These are phyloP conservation scores for Forbesichthys papilliferus DNA, from an alignment of 2,113 vertebrate species.

Conservation along the genomic window DNA sequence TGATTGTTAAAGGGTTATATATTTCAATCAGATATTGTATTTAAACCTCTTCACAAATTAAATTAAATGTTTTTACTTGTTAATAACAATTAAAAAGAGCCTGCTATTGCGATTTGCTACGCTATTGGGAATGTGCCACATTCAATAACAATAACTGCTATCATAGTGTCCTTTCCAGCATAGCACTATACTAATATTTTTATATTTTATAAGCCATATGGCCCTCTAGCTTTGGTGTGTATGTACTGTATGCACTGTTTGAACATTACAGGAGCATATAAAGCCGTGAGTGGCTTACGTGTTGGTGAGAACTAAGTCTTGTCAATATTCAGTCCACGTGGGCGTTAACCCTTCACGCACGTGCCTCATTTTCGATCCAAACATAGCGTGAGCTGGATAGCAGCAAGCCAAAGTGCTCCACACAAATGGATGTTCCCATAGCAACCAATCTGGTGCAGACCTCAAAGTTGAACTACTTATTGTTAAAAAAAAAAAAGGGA, in stretches of 20 bases:
- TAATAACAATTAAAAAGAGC: no score
- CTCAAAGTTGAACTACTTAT: constrained; percentile 58
- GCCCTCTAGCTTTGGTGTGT: no score
- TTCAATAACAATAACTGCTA: background rate
- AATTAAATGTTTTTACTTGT: no score
- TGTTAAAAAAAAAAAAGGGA: constrained; percentile 20
- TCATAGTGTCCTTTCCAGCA: background rate
- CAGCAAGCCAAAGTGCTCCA: constrained; percentile 60
- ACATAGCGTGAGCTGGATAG: constrained; percentile 59
- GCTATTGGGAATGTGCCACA: background rate
- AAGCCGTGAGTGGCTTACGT: background rate
- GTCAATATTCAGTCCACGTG: constrained; percentile 52
- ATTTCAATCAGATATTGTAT: no score
- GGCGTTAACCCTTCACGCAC: constrained; percentile 63
- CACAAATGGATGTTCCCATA: constrained; percentile 64
- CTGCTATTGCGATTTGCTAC: background rate
- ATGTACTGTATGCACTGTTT: background rate
- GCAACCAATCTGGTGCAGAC: constrained; percentile 52
- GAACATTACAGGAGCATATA: background rate
- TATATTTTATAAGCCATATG: background rate
- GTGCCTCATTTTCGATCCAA: constrained; percentile 62
- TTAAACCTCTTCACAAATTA: no score
- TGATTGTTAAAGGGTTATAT: no score
- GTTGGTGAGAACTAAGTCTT: constrained; percentile 29
- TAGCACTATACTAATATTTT: background rate